Base-by-base conservation (phyloP, 2,888 invertebrate genomes). In the Melanostoma mellinum region DNA sequence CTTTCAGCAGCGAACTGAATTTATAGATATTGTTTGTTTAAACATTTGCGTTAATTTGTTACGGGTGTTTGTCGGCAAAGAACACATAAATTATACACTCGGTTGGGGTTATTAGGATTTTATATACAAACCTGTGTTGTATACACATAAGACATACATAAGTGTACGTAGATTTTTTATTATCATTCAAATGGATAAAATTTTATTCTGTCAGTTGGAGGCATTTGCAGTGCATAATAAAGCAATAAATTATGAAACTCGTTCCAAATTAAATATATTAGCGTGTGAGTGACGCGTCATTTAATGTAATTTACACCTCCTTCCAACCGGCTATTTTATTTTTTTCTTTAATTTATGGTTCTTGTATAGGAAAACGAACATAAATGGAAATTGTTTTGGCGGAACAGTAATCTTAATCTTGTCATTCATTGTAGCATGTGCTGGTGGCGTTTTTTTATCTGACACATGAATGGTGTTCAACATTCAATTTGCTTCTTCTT, bases 31-130 rank as follows among this genome's bases (percentile, higher is more conserved):
- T 75, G 67, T 84, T 84, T 84, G 79, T 74, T 71, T 82, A 84
- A 84, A 84, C 84, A 84, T 84, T 84, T 79, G 84, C 79, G 84
- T 84, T 84, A 84, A 84, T 84, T 84, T 84, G 84, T 84, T 84
- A 74, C 71, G 79, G 78, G 82, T 78, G 78, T 84, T 77, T 68
- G 74, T 42, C 67, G 71, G 76, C 38, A 58, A 61, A 65, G 44
- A 75, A 65, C 35, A 42, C 74, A 79, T 84, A 84, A 84, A 79
- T 84, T 79, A 79, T 71, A n/a, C 73, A 56, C 69, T 58, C 74
- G n/a, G 69, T 50, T 46, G 73, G 79, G 74, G 78, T 84, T 84
- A 84, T 73, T 79, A 69, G 78, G 73, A 69, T 73, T 61, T 63
- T 63, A 6, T 63, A 50, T 63, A 20, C 20, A 20, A 20, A 20